A percentile compares a stretch with the other conserved stretches of the same genome.
These are phyloP conservation scores for Scortum barcoo DNA, from an alignment of 2,113 vertebrate genomes.

Conservation along the genomic window DNA sequence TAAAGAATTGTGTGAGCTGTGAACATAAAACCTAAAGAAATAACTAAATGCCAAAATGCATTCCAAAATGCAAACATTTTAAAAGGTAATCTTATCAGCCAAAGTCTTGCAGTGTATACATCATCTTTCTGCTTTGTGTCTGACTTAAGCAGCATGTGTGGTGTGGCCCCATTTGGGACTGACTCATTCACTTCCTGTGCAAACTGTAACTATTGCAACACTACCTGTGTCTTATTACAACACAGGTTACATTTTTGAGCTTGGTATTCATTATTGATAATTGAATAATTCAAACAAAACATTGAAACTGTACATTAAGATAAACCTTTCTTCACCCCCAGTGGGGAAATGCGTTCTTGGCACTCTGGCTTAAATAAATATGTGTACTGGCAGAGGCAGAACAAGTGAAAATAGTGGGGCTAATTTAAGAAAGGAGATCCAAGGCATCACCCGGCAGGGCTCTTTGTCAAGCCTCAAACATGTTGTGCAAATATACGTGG, in stretches of 20 bases:
- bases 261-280: neutral
- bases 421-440: neutral
- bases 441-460: neutral
- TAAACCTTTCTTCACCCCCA: too few species aligned
- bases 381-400: neutral
- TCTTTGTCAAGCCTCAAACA: neutral
- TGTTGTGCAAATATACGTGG: neutral
- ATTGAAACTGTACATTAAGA: neutral
- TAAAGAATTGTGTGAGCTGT: too few species aligned
- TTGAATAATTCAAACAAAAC: too few species aligned
- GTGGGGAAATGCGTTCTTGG: too few species aligned
- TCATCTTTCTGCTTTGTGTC: too few species aligned
- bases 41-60: too few species aligned
- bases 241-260: neutral
- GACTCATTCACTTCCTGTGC: neutral
- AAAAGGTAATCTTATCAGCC: too few species aligned
- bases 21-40: too few species aligned
- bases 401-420: neutral
- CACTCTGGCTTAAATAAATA: neutral
- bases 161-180: neutral
- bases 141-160: too few species aligned
- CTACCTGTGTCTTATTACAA: neutral
- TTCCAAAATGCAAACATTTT: too few species aligned
- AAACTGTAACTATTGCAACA: neutral
- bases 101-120: too few species aligned